Base-by-base conservation (phyloP, 1,140 invertebrate genomes). In the Triops longicaudatus region DNA sequence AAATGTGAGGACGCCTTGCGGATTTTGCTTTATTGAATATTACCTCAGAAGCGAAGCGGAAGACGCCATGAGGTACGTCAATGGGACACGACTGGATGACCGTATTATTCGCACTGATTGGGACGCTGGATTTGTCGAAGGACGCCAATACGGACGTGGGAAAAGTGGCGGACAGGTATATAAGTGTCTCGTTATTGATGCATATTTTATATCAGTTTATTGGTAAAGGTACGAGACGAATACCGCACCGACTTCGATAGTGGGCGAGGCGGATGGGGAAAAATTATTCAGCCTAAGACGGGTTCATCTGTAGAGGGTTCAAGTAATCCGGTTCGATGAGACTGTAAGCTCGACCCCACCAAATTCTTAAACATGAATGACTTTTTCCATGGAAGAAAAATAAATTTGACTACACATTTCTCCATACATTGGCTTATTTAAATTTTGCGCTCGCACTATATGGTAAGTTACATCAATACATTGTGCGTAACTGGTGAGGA, bases 11-110 rank as follows among this genome's bases (percentile, higher is more conserved):
- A 99, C 98, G 0, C 98, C 98, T 0, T 99, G 98, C 87, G 98
- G 98, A 11, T 99, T 99, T 85, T 99, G 98, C 85, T 99, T 99
- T 87, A 91, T 99, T 0, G 98, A 99, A 87, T 99, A 97, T 87
- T 98, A 99, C 83, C 85, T 84, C 7, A 89, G 97, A 82, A 81
- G 82, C 5, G 97, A 99, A 87, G 92, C 95, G 26, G 96, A 98
- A 85, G 90, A 93, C 83, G 95, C 95, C 82, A 95, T 99, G 91
- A 88, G 96, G 84, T 99, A 96, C 84, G 88, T 99, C 9, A 99
- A 99, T 87, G 96, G 96, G 2, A 99, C 98, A 0, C 87, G 97
- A 79, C 85, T 99, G 22, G 98, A 99, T 86, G 98, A 99, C 82
- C 89, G 98, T 82, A 93, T 99, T 74, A 95, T 99, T 28, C 87